Conservation (phyloP, 2,797 vertebrate genomes). For the Erpetoichthys calabaricus region DNA sequence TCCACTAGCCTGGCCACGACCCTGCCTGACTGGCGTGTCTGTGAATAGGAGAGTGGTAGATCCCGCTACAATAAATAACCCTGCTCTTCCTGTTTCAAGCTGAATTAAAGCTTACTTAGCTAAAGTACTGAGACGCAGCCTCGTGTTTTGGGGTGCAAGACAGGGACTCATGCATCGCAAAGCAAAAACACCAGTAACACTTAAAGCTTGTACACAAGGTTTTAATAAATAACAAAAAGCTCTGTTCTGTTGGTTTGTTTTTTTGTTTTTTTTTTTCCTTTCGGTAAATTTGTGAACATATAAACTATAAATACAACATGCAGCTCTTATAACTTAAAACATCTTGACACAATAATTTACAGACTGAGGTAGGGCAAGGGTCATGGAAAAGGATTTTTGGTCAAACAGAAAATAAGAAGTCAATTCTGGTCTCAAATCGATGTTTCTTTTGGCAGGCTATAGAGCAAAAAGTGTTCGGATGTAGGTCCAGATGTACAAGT, state of each 20-base stretch:
- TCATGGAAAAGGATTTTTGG: slow-evolving; percentile 4
- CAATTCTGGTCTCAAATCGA: too few relatives aligned
- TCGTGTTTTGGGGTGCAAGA: too few relatives aligned
- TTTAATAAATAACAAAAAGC: slow-evolving; percentile 94
- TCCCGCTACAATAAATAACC: too few relatives aligned
- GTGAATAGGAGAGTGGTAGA: too few relatives aligned
- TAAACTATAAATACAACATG: slow-evolving; percentile 98
- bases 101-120: too few relatives aligned
- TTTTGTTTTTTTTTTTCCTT: slow-evolving; percentile 44
- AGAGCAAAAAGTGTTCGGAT: slow-evolving; percentile 7
- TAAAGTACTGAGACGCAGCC: too few relatives aligned
- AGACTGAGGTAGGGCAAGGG: slow-evolving; percentile 71
- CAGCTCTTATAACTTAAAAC: slow-evolving; percentile 76
- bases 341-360: slow-evolving; percentile 70
- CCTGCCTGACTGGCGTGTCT: too few relatives aligned
- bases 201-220: slow-evolving; percentile 50
- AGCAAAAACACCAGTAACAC: slow-evolving; percentile 21
- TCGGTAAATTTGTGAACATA: slow-evolving; percentile 47
- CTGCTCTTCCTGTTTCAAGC: too few relatives aligned
- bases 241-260: neutral
- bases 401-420: too few relatives aligned
- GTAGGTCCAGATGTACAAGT: neutral
- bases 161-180: neutral
- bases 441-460: neutral
- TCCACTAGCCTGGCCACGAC: too few relatives aligned